Evolutionary conservation across 2,797 vertebrate genomes (phyloP).

Genomic region (Gastrophryne carolinensis): DNA sequence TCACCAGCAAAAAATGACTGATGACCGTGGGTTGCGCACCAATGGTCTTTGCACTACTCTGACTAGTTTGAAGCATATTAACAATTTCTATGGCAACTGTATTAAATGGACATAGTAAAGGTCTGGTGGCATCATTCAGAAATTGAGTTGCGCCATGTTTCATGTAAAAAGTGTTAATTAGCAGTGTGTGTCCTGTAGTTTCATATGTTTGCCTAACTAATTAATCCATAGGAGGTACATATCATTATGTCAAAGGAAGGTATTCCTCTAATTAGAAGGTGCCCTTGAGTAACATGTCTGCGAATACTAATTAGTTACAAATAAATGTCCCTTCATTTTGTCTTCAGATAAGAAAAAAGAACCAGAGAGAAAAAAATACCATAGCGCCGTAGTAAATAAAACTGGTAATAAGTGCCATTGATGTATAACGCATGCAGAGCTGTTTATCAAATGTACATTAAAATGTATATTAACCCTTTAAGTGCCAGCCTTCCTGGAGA

Average conservation of each 20-base stretch:
- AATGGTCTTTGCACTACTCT: not conserved
- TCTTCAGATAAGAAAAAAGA: constrained; percentile 1
- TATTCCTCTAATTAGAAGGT: constrained; percentile 49
- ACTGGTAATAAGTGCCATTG: not conserved
- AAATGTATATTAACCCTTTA: no score
- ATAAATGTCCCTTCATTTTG: constrained; percentile 33
- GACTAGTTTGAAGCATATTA: not conserved
- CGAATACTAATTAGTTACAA: constrained; percentile 45
- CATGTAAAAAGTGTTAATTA: constrained; percentile 37
- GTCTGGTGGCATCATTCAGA: not conserved
- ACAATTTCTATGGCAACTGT: not conserved
- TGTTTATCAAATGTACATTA: no score
- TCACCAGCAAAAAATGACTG: no score
- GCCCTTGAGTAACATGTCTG: constrained; percentile 45
- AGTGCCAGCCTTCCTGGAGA: no score
- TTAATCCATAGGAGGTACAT: constrained; percentile 50
- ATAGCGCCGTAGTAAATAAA: not conserved
- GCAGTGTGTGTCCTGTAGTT: constrained; percentile 45
- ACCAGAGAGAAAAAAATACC: not conserved
- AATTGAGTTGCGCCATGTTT: constrained; percentile 33
- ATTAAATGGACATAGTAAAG: not conserved
- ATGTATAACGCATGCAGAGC: no score
- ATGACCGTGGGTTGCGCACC: not conserved
- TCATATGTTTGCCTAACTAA: constrained; percentile 50
- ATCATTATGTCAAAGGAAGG: constrained; percentile 42